phyloP scores from a whole-genome alignment of 2,113 vertebrate species.

The Merops nubicus region DNA sequence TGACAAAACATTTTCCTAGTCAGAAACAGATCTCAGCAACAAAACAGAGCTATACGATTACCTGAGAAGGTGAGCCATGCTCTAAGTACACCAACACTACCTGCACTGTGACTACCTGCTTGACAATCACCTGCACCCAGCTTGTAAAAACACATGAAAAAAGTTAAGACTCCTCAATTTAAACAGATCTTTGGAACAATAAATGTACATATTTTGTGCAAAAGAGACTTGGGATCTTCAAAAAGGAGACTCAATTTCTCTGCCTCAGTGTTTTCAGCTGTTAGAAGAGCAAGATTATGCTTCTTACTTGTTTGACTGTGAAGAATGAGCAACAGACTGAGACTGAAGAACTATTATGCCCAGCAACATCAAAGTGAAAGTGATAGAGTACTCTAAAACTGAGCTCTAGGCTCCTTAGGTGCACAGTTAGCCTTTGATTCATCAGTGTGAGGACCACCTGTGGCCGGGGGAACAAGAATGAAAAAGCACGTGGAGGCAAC shows the following conservation, averaged over 20 bases:
- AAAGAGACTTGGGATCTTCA: background rate
- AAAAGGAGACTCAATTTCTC: background rate
- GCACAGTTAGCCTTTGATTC: background rate
- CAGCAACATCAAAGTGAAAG: background rate
- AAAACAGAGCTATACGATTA: background rate
- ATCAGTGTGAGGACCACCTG: background rate
- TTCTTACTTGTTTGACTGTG: background rate
- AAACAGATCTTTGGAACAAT: background rate
- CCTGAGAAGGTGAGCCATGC: background rate
- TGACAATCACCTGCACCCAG: background rate
- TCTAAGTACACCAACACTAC: background rate
- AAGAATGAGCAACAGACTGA: background rate
- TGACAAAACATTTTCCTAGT: conserved; percentile 25
- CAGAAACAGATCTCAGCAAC: background rate
- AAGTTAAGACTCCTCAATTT: background rate
- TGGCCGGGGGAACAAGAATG: background rate
- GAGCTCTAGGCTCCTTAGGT: background rate
- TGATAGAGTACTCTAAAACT: background rate
- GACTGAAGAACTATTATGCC: background rate
- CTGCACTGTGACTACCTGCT: background rate
- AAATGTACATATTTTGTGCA: background rate
- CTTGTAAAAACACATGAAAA: background rate
- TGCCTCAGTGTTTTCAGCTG: accelerated
- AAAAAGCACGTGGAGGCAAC: background rate
- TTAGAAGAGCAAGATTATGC: background rate